Evolutionary conservation across 2,113 vertebrate genomes (phyloP), one percentile per base, ranked within the genome.

Genomic region (Cricetomys ansorgei): DNA sequence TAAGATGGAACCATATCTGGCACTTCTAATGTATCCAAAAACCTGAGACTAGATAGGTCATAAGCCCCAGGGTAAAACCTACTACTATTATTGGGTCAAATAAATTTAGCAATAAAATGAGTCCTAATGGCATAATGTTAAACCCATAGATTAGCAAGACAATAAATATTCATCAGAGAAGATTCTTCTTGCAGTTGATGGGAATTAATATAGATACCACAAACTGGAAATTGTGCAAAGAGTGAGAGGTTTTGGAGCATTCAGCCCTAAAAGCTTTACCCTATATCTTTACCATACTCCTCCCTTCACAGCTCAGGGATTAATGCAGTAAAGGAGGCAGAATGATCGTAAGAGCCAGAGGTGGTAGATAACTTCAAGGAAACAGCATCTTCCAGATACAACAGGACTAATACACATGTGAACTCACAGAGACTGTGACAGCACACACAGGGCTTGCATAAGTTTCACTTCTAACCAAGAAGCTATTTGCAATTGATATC

Each of bases 361-460:
- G 0, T 21, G 21, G 48, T 21, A 9, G 17, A 9, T 21, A 37
- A 50, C 16, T 53, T 17, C 31, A 19, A 55, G 50, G 50, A 37
- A 55, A 23, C 3, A 53, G 4, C 31, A 23, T 55, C 50, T 79
- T 37, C 17, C 17, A 79, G 50, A 79, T 2, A 10, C 75, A 53
- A 37, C 17, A 55, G 50, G 17, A 5, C 19, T 79, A 17, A 79
- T n/a, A n/a, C 1, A 6, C 10, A n/a, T 25, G 9, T 55, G 77
- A 80, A n/a, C 77, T 55, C 34, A n/a, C 50, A 80, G 77, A 80
- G 34, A 55, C 16, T 37, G 17, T 37, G 17, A 79, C 19, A 13
- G 4, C 5, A 5, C 1, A 10, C 50, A 37, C 48, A 55, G 50
- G 19, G 37, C 31, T 31, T 53, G 9, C 0, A 34, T 2, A 25